Evolutionary conservation across 2,888 invertebrate genomes (phyloP).

Genomic region (Nineta flava): DNA sequence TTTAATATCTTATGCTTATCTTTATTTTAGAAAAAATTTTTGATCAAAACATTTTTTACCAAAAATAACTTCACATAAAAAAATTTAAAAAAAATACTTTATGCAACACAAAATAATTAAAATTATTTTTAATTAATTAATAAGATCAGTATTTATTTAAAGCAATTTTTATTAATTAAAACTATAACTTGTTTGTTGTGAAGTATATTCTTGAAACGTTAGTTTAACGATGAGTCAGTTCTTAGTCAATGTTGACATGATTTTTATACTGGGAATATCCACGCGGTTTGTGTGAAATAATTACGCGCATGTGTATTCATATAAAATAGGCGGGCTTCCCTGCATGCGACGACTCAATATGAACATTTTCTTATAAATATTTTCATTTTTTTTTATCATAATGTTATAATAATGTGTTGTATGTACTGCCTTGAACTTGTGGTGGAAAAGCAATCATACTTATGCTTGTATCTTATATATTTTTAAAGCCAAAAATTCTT

Average conservation of each 20-base stretch:
- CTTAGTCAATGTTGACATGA: slow-evolving; percentile 1
- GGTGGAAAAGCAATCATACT: neutral
- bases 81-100: neutral
- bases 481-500: neutral
- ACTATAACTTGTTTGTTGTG: no score
- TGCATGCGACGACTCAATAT: neutral
- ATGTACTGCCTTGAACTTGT: neutral
- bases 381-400: neutral
- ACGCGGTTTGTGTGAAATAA: neutral
- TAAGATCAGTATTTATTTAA: no score
- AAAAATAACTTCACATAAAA: neutral
- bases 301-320: neutral
- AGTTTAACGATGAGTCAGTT: neutral
- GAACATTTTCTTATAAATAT: neutral
- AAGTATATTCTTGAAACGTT: no score
- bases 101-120: no score
- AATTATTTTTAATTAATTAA: no score
- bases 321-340: neutral
- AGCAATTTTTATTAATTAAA: no score
- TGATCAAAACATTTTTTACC: neutral
- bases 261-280: slow-evolving; percentile 2
- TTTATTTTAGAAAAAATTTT: no score
- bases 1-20: no score
- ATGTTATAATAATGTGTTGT: neutral
- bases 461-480: neutral